Evolutionary conservation across 2,888 invertebrate species (phyloP), one percentile per base, ranked within the genome.

Genomic region (Drosophila lutescens): DNA sequence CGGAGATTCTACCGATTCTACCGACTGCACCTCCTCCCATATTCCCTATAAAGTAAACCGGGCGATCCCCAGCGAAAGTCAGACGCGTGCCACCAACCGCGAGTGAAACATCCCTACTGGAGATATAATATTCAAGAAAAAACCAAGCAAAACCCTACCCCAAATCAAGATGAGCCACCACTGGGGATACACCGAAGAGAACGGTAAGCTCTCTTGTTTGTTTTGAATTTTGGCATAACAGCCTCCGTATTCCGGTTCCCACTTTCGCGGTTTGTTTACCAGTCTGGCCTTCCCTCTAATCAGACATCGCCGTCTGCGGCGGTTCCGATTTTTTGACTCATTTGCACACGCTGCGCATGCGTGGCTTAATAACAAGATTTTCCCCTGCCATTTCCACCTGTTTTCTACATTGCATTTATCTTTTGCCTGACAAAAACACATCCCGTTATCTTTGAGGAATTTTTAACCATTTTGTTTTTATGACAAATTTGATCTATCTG

Each of bases 131-230:
- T 38, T 8, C 1, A 50, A 13, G 41, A 32, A n/a, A 47, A 47
- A 38, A 30, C 17, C n/a, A 13, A 36, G 17, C 7, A 6, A 20
- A 20, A 20, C 20, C 20, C 12, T 1, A 20, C 2, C 13, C 8
- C 65, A 72, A 62, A 63, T 57, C 20, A 85, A 76, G 41, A 88
- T 90, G 90, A 90, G 83, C 79, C 77, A 88, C 56, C 88, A 85
- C 73, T 90, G 90, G 90, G 90, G 90, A 60, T 90, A 90, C 63
- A 91, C 90, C 63, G 84, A 88, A 74, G 90, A 88, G 79, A 90
- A 90, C 63, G 90, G 90, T 90, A 89, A 89, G 89, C 47, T 17
- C 15, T n/a, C 43, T 71, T 51, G 41, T 56, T 79, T 83, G 80
- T 70, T 80, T 77, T 63, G 59, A 46, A 7, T 47, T 46, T 43